phyloP scores from a whole-genome alignment of 2,888 invertebrate genomes.

The Deroplatys truncata region DNA sequence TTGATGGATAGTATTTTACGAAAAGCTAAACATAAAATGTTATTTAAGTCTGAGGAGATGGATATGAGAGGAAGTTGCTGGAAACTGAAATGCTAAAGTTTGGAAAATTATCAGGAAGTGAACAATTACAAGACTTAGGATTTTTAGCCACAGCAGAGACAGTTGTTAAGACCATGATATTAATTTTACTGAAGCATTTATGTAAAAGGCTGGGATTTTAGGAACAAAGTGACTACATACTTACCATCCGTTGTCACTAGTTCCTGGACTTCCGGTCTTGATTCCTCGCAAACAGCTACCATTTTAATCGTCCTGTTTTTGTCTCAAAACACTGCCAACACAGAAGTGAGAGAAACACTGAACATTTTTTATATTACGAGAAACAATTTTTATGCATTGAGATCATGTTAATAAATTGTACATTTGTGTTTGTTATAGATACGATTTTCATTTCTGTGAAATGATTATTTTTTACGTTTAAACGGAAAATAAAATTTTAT shows the following conservation, averaged over 20 bases:
- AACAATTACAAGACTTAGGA: background rate
- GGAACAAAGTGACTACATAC: background rate
- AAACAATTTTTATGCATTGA: background rate
- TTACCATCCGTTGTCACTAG: background rate
- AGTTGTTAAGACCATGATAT: background rate
- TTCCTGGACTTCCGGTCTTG: background rate
- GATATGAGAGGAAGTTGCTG: background rate
- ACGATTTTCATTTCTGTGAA: slow-evolving; percentile 6
- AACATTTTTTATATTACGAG: background rate
- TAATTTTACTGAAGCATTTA: background rate
- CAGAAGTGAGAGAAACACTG: background rate
- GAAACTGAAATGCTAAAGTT: background rate
- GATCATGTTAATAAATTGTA: background rate
- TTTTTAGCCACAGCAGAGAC: background rate
- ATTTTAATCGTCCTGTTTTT: background rate
- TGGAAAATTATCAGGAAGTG: background rate
- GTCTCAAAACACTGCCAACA: background rate
- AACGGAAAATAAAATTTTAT: background rate
- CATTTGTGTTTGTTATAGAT: background rate
- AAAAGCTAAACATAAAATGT: background rate
- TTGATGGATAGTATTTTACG: background rate
- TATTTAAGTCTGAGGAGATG: background rate
- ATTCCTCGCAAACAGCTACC: background rate
- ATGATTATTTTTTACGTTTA: slow-evolving; percentile 13
- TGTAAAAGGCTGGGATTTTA: background rate